Evolutionary conservation across 2,888 invertebrate genomes (phyloP), one percentile per base, ranked within the genome.

Genomic region (Amphipoea lucens): DNA sequence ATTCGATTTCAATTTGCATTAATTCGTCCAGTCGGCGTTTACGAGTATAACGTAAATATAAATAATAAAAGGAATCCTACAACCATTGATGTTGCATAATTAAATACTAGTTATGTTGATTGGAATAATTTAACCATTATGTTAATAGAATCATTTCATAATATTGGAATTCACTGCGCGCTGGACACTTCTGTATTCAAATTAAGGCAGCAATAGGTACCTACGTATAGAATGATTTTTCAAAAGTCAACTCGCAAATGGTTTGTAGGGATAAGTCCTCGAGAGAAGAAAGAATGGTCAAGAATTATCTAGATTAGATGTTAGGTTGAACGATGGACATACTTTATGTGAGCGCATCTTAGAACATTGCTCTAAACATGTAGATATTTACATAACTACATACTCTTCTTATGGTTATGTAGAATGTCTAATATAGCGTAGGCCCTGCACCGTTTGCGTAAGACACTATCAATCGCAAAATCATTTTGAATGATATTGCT

Each of bases 1-100:
- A 67, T 80, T 80, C 40, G 48, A 67, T 72, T 80, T 23, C 62
- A 7, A 81, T 81, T 82, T 82, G 40, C 73, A 78, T 71, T n/a
- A 48, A 74, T 57, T 70, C 14, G 17, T 36, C 48, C 11, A 42
- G 4, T 40, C 48, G 57, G 17, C 29, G 73, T 81, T 73, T 51
- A 51, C 51, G 17, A 51, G 5, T 51, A 65, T 9, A 69, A 78
- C 12, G 11, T 70, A 70, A 78, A 74, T 78, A 74, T 70, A 70
- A 78, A 74, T 78, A 74, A n/a, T 23, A 66, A 74, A 71, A 78
- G 40, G 36, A 63, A 67, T 71, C 20, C 69, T n/a, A 68, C 63
- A 48, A 66, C 62, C 11, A 48, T 36, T 12, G 29, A 48, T 42
- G 45, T 82, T 82, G 62, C 66, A 69, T 82, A 76, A 81, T 67